phyloP scores from a whole-genome alignment of 2,113 vertebrate genomes.

The Indicator maculatus region DNA sequence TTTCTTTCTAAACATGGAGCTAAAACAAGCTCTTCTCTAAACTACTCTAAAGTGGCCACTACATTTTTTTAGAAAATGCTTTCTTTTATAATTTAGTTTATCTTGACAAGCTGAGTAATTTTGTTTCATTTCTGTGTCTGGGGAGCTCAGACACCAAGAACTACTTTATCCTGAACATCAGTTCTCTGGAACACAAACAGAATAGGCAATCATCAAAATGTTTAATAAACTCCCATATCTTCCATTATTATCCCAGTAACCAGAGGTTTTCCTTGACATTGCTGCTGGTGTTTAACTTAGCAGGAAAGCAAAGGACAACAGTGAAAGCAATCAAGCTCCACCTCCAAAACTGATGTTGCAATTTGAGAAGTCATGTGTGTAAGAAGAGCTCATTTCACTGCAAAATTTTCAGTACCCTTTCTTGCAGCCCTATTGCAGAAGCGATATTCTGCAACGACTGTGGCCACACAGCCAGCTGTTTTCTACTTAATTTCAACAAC shows the following conservation, averaged over 20 bases:
- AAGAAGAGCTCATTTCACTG: background rate
- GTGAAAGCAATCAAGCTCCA: background rate
- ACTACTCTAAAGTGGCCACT: background rate
- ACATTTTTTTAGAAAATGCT: background rate
- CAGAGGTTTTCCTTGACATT: background rate
- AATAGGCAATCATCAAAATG: background rate
- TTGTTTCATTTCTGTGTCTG: background rate
- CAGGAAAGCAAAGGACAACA: background rate
- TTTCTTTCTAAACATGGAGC: background rate
- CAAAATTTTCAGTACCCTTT: conserved; percentile 7
- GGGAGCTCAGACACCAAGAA: background rate
- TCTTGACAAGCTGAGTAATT: background rate
- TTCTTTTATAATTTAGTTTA: background rate
- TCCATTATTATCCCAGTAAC: background rate
- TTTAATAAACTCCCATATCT: background rate
- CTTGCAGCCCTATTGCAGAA: conserved; percentile 14
- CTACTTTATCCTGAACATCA: background rate
- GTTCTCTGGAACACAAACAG: background rate
- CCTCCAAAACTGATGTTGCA: background rate
- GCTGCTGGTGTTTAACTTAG: background rate
- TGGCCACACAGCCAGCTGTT: conserved; percentile 29
- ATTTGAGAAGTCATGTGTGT: background rate
- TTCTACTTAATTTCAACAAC: conserved; percentile 20
- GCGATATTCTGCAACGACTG: conserved; percentile 40
- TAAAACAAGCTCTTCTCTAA: background rate